phyloP scores from a whole-genome alignment of 2,113 vertebrate genomes.

The Paracanthobrama guichenoti region DNA sequence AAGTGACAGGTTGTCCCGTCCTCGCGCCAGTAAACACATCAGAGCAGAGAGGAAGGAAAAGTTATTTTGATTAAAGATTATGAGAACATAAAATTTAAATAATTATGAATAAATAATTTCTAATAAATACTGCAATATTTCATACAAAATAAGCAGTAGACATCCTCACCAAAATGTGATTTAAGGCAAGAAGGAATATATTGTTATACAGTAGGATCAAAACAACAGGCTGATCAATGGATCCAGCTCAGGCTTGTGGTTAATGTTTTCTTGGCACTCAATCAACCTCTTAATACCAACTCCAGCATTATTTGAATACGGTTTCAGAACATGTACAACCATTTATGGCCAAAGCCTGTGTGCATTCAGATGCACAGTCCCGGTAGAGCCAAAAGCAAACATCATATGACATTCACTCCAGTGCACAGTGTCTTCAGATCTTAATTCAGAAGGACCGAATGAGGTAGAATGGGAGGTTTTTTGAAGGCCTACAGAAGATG shows the following conservation, averaged over 20 bases:
- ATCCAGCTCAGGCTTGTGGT: not conserved
- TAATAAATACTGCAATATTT: too few relatives aligned
- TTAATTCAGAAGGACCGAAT: slow-evolving; percentile 28
- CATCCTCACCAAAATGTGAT: not conserved
- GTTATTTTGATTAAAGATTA: too few relatives aligned
- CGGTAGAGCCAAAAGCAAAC: not conserved
- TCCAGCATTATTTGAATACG: not conserved
- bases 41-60: too few relatives aligned
- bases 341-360: not conserved
- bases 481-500: not conserved
- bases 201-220: not conserved
- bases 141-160: not conserved
- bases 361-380: not conserved
- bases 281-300: not conserved
- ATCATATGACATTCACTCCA: not conserved
- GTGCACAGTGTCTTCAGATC: not conserved
- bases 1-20: too few relatives aligned
- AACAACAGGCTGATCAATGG: not conserved
- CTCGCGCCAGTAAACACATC: too few relatives aligned
- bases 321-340: not conserved
- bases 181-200: not conserved
- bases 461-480: slow-evolving; percentile 2
- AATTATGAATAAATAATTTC: too few relatives aligned
- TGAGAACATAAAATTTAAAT: too few relatives aligned
- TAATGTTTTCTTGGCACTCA: slow-evolving; percentile 6